These are phyloP conservation scores for Globodera ellingtonae DNA, from an alignment of 1,140 invertebrate species.

Conservation along the genomic window DNA sequence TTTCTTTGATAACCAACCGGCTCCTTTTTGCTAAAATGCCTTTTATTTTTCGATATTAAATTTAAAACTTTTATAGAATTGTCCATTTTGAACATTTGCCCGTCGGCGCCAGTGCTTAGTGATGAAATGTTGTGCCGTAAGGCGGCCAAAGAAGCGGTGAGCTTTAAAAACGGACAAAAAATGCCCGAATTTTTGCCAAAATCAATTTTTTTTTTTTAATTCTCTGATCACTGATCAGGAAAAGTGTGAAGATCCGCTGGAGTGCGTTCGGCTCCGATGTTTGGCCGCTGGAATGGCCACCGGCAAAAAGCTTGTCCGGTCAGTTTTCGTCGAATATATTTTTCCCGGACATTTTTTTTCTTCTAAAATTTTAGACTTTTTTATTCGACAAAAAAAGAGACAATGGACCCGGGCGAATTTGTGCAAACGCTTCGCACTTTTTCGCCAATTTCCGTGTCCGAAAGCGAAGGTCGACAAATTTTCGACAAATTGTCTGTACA, in stretches of 20 bases:
- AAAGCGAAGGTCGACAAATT: not conserved
- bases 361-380: not conserved
- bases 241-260: not conserved
- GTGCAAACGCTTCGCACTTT: not conserved
- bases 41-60: no score
- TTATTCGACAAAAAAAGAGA: not conserved
- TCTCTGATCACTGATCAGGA: not conserved
- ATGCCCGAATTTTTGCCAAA: no score
- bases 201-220: no score
- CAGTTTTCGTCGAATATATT: not conserved
- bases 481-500: not conserved
- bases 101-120: not conserved
- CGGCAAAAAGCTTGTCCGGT: constrained; percentile 7
- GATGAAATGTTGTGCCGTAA: not conserved
- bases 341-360: not conserved
- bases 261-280: not conserved
- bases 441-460: not conserved
- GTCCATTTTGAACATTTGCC: not conserved
- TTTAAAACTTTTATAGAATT: not conserved
- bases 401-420: not conserved
- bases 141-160: constrained; percentile 7
- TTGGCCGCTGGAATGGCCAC: not conserved
- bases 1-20: no score
- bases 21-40: no score
- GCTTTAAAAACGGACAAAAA: not conserved